phyloP scores from a whole-genome alignment of 2,797 vertebrate genomes.

The Bradypus variegatus region DNA sequence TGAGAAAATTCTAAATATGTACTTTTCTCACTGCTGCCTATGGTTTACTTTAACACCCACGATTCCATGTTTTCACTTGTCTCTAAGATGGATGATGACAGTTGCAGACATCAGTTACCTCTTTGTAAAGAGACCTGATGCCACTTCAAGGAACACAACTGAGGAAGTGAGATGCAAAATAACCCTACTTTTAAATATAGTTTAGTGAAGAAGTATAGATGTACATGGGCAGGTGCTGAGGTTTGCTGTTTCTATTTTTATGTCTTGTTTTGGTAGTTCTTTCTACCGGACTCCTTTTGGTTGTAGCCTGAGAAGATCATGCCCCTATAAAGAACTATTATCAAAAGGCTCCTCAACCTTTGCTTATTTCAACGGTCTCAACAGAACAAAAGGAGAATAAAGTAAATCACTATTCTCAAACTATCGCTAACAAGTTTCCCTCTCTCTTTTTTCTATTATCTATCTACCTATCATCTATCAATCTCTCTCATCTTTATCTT shows the following conservation, averaged over 20 bases:
- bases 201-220: not conserved
- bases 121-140: not conserved
- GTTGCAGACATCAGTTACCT: not conserved
- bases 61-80: not conserved
- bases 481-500: not conserved
- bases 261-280: not conserved
- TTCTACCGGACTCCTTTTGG: not conserved
- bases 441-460: not conserved
- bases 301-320: not conserved
- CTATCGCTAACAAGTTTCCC: not conserved
- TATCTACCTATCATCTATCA: not conserved
- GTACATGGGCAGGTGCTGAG: not conserved
- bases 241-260: not conserved
- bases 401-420: not conserved
- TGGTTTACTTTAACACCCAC: rapidly evolving
- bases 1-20: not conserved
- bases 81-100: not conserved
- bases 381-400: not conserved
- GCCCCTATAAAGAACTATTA: not conserved
- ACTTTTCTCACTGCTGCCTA: not conserved
- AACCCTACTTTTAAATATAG: no score
- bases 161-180: not conserved
- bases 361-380: not conserved
- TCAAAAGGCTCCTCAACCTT: not conserved
- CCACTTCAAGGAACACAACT: not conserved